Conservation (phyloP, 2,888 invertebrate species). For the Apamea anceps region DNA sequence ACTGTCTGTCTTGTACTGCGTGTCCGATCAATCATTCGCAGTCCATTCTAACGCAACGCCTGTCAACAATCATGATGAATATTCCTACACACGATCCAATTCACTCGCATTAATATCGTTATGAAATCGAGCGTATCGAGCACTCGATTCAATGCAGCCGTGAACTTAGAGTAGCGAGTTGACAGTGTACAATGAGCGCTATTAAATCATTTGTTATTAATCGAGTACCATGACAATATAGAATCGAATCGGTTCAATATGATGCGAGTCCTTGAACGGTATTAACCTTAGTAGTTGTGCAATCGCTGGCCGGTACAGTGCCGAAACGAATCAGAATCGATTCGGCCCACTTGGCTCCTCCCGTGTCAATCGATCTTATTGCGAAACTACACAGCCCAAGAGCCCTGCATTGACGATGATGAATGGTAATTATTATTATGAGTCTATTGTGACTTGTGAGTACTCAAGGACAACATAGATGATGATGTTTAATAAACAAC, state of each 20-base stretch:
- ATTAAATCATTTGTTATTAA: slow-evolving; percentile 80
- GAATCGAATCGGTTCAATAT: slow-evolving; percentile 77
- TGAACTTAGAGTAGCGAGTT: slow-evolving; percentile 77
- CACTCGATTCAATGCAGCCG: slow-evolving; percentile 74
- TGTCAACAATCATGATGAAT: slow-evolving; percentile 80
- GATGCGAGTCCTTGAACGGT: slow-evolving; percentile 83
- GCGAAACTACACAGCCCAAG: slow-evolving; percentile 76
- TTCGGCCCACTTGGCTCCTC: slow-evolving; percentile 79
- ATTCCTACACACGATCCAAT: slow-evolving; percentile 76
- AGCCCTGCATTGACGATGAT: slow-evolving; percentile 78
- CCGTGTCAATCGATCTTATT: slow-evolving; percentile 78
- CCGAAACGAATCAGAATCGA: slow-evolving; percentile 82
- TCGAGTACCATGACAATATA: slow-evolving; percentile 76
- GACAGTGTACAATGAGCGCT: slow-evolving; percentile 75
- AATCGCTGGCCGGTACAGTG: slow-evolving; percentile 77
- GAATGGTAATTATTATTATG: slow-evolving; percentile 75
- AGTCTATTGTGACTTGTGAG: slow-evolving; percentile 75
- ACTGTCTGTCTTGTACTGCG: slow-evolving; percentile 71
- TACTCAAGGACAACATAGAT: slow-evolving; percentile 72
- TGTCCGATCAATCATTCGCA: slow-evolving; percentile 77
- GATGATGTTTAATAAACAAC: slow-evolving; percentile 56
- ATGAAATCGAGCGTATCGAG: slow-evolving; percentile 76
- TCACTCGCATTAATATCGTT: slow-evolving; percentile 75
- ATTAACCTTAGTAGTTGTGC: slow-evolving; percentile 82
- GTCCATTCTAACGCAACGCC: slow-evolving; percentile 74